Evolutionary conservation across 2,888 invertebrate species (phyloP).

Genomic region (Xanthia icteritia): DNA sequence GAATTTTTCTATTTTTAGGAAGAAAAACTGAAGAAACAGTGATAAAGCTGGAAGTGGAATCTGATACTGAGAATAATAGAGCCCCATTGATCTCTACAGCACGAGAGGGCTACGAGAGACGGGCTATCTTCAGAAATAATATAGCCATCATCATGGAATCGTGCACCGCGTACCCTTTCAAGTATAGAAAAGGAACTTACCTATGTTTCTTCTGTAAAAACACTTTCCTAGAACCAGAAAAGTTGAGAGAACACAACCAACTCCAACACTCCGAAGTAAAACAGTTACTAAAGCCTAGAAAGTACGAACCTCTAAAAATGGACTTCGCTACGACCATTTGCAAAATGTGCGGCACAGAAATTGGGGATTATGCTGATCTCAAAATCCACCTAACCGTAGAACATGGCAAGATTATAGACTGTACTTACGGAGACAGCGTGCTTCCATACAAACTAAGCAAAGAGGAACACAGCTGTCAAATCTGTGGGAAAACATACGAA

Average conservation of each 20-base stretch:
- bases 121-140: slow-evolving; percentile 84
- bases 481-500: slow-evolving; percentile 86
- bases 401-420: slow-evolving; percentile 81
- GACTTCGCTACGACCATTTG: slow-evolving; percentile 82
- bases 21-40: slow-evolving; percentile 79
- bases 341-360: slow-evolving; percentile 78
- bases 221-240: slow-evolving; percentile 84
- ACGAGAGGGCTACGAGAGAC: slow-evolving; percentile 75
- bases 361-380: slow-evolving; percentile 78
- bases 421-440: slow-evolving; percentile 82
- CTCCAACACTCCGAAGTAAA: slow-evolving; percentile 76
- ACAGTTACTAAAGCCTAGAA: slow-evolving; percentile 79
- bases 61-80: slow-evolving; percentile 69
- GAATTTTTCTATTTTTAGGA: slow-evolving; percentile 90
- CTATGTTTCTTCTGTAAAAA: slow-evolving; percentile 85
- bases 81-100: slow-evolving; percentile 46
- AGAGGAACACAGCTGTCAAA: slow-evolving; percentile 83
- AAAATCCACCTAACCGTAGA: slow-evolving; percentile 79
- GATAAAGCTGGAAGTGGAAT: slow-evolving; percentile 78
- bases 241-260: slow-evolving; percentile 82
- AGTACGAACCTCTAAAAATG: slow-evolving; percentile 87
- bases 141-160: slow-evolving; percentile 81
- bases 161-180: slow-evolving; percentile 86
- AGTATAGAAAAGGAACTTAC: slow-evolving; percentile 85
- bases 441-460: slow-evolving; percentile 85